Conservation (phyloP, 2,797 vertebrate genomes). For the Anableps anableps region DNA sequence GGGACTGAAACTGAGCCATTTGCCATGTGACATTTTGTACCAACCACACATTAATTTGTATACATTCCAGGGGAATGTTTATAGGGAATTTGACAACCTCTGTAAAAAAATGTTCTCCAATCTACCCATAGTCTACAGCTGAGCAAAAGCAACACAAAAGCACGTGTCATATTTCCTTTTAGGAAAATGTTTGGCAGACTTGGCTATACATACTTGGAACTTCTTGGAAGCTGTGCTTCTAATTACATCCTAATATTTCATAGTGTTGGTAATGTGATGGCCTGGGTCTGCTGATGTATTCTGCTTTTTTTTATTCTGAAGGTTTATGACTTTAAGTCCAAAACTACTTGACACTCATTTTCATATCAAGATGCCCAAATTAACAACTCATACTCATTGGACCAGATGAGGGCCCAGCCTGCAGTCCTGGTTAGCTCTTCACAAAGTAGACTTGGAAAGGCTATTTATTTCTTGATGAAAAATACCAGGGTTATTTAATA, state of each 20-base stretch:
- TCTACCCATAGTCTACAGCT: not conserved
- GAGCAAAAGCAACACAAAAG: not conserved
- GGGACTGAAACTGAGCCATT: not conserved
- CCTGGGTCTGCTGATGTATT: not conserved
- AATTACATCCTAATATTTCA: not conserved
- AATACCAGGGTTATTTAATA: not conserved
- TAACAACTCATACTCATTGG: not conserved
- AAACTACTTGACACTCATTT: not conserved
- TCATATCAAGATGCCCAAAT: not conserved
- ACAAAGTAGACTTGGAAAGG: not conserved
- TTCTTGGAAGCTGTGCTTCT: not conserved
- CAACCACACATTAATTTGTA: conserved; percentile 4
- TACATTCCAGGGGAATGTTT: not conserved
- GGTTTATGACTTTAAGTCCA: not conserved
- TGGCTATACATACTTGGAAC: not conserved
- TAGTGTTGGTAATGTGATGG: not conserved
- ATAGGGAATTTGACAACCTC: not conserved
- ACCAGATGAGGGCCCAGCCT: not conserved
- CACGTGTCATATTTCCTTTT: not conserved
- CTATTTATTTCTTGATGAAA: not conserved
- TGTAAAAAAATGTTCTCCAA: not conserved
- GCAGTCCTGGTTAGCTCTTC: not conserved
- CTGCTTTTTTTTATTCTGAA: not conserved
- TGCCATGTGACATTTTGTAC: not conserved
- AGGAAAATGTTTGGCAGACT: not conserved